Percentiles rank a stretch among this genome's conserved stretches.
phyloP scores from a whole-genome alignment of 1,140 invertebrate species.

The Oncopodura yosiiana region DNA sequence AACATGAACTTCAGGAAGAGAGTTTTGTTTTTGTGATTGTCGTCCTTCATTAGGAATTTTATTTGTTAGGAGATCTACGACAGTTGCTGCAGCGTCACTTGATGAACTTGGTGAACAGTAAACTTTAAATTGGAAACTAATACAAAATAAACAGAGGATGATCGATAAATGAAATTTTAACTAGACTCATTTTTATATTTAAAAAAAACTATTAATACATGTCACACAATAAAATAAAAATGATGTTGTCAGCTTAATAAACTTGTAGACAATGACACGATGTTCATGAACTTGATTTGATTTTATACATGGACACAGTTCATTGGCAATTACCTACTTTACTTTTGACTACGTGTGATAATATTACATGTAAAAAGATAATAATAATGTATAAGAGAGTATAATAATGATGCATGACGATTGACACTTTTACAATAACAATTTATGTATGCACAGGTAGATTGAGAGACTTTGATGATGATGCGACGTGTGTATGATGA shows the following conservation, averaged over 20 bases:
- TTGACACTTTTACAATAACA: slow-evolving; percentile 20
- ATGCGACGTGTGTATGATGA: too few species aligned
- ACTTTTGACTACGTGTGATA: too few species aligned
- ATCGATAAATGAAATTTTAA: too few species aligned
- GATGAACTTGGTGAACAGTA: neutral
- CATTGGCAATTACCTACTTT: slow-evolving; percentile 1
- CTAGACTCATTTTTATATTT: too few species aligned
- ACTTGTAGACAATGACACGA: neutral
- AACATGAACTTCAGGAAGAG: neutral
- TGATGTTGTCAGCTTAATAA: neutral
- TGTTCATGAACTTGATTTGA: slow-evolving; percentile 8
- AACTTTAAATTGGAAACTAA: too few species aligned
- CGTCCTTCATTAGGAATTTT: slow-evolving; percentile 2
- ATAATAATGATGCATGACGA: slow-evolving; percentile 13
- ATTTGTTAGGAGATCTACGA: neutral
- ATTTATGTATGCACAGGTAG: too few species aligned
- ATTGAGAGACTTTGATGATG: too few species aligned
- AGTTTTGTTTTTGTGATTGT: neutral
- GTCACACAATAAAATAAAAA: neutral
- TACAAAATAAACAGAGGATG: too few species aligned
- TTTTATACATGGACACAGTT: slow-evolving; percentile 10
- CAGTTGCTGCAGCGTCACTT: neutral
- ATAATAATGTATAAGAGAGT: slow-evolving; percentile 2
- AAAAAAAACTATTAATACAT: too few species aligned
- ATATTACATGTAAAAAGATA: too few species aligned